Base-by-base conservation (phyloP, 2,888 invertebrate species). In the Azorinus chamasolen region DNA sequence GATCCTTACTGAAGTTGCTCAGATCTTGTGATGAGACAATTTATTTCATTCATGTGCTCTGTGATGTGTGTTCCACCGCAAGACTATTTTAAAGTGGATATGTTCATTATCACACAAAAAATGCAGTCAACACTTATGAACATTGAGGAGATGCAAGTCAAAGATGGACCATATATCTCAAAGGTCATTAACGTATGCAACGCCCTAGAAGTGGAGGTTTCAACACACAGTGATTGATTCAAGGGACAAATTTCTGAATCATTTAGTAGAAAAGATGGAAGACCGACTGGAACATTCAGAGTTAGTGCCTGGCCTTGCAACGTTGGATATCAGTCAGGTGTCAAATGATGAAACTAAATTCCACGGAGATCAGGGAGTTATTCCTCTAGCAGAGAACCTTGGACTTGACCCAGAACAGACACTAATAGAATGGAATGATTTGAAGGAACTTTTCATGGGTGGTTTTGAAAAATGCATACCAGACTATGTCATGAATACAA, bases 1-100 rank as follows among this genome's bases (percentile, higher is more conserved):
- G 14, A 27, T 51, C 63, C 16, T 45, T 77, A 18, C 27, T 66
- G 51, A 69, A 73, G 32, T n/a, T 59, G 57, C 70, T 79, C 61
- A 51, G 43, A 18, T 39, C 53, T 2, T 78, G n/a, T n/a, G n/a
- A 69, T 50, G 32, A 48, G 20, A 73, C 54, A 22, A n/a, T 68
- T 18, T 73, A 20, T 43, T 64, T 54, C 27, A 55, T 69, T 24
- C 69, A 64, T n/a, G 61, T 73, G 12, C 62, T 32, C 10, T 32
- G 64, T 0, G 57, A 77, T 51, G 51, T 72, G 6, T 71, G 69
- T 57, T 20, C 32, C 6, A 55, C 39, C 8, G 14, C 64, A 8
- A 18, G 61, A 10, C 5, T 61, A 41, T 70, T 78, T 57, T 69
- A 73, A 32, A 25, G 50, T 39, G 61, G 37, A 39, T 41, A 37